phyloP scores from a whole-genome alignment of 2,888 invertebrate genomes.

The Drosophila nr. perissopoda region DNA sequence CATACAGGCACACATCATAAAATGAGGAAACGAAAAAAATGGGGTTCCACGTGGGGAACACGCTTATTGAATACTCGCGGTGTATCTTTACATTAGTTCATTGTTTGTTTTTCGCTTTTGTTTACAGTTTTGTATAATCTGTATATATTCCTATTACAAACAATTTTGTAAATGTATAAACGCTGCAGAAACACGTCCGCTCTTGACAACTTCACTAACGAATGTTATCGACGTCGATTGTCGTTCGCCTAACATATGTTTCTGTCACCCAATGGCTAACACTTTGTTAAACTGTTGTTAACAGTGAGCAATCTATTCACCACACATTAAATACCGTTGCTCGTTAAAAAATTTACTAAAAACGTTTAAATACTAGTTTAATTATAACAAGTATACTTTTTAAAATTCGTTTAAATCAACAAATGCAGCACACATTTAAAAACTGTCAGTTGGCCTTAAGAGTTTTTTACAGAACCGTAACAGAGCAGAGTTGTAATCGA shows the following conservation, averaged over 20 bases:
- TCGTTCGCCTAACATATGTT: constrained; percentile 20
- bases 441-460: neutral
- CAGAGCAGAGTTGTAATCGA: constrained; percentile 1
- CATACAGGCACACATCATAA: constrained; percentile 68
- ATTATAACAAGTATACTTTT: neutral
- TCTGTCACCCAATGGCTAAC: constrained; percentile 16
- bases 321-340: neutral
- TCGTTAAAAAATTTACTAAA: too few relatives aligned
- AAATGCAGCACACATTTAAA: neutral
- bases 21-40: constrained; percentile 71
- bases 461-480: neutral
- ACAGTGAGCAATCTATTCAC: constrained; percentile 5
- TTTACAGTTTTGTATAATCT: constrained; percentile 46
- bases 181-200: constrained; percentile 62
- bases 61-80: constrained; percentile 51
- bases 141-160: constrained; percentile 62
- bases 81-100: constrained; percentile 72
- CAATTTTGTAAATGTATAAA: constrained; percentile 69
- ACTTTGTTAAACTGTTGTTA: neutral
- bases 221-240: constrained; percentile 45
- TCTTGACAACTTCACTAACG: constrained; percentile 49
- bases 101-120: constrained; percentile 44
- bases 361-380: neutral
- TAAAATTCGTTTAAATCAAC: neutral
- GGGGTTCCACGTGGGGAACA: constrained; percentile 71